phyloP scores from a whole-genome alignment of 2,888 invertebrate species.

The Temnothorax unifasciatus region DNA sequence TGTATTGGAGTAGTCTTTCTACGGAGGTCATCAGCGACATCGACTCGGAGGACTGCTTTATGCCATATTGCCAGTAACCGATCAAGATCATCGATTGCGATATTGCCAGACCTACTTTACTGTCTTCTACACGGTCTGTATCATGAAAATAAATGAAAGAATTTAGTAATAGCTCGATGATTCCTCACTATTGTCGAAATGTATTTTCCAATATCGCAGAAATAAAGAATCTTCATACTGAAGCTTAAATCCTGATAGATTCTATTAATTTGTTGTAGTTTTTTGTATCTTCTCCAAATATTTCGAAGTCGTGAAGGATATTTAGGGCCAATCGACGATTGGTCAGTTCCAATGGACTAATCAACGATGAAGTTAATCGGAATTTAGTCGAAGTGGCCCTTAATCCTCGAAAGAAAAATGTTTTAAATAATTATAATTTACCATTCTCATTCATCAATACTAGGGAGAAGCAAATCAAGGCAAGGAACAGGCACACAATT shows the following conservation, averaged over 20 bases:
- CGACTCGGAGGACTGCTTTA: slow-evolving; percentile 92
- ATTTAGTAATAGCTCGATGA: background rate
- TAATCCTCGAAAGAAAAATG: background rate
- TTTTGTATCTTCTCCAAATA: slow-evolving; percentile 60
- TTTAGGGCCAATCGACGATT: too few species aligned
- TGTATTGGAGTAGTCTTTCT: slow-evolving; percentile 93
- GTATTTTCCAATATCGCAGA: background rate
- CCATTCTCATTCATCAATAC: slow-evolving; percentile 88
- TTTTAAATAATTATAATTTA: slow-evolving; percentile 80
- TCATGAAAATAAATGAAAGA: background rate
- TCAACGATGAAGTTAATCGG: too few species aligned
- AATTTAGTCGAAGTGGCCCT: too few species aligned
- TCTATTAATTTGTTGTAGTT: slow-evolving; percentile 50
- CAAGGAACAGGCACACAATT: slow-evolving; percentile 90
- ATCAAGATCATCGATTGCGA: slow-evolving; percentile 91
- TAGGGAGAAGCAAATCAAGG: slow-evolving; percentile 89
- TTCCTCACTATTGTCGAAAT: background rate
- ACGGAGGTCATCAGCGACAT: slow-evolving; percentile 92
- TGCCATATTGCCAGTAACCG: slow-evolving; percentile 93
- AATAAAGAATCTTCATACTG: background rate
- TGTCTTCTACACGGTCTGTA: slow-evolving; percentile 88
- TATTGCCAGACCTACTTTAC: slow-evolving; percentile 91
- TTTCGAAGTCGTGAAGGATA: slow-evolving; percentile 18
- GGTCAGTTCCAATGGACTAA: too few species aligned
- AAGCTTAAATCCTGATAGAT: background rate